Evolutionary conservation across 2,797 vertebrate genomes (phyloP).

Genomic region (Fistularia commersonii): DNA sequence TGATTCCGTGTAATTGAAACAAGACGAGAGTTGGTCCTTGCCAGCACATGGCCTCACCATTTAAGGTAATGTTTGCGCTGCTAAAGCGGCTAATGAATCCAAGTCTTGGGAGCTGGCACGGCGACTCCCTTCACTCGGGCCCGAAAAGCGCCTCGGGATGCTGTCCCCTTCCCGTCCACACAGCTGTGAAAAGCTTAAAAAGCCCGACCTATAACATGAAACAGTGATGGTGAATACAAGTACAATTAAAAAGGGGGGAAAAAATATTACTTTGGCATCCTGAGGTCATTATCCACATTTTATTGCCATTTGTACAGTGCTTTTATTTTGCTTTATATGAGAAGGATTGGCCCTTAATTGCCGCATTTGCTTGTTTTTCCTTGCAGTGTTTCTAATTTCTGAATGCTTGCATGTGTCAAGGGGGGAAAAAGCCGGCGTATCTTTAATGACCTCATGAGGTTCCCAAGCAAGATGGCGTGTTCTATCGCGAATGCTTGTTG

Average conservation of each 20-base stretch:
- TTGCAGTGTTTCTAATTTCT: slow-evolving; percentile 65
- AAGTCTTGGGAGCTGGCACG: slow-evolving; percentile 76
- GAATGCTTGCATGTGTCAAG: slow-evolving; percentile 45
- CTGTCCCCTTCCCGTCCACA: slow-evolving; percentile 70
- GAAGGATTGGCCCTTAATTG: slow-evolving; percentile 72
- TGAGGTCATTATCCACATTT: slow-evolving; percentile 77
- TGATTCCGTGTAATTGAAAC: slow-evolving; percentile 79
- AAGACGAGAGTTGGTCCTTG: slow-evolving; percentile 66
- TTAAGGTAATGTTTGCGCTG: slow-evolving; percentile 79
- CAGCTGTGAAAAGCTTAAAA: slow-evolving; percentile 79
- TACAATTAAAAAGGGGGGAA: slow-evolving; percentile 70
- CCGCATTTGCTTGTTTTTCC: slow-evolving; percentile 70
- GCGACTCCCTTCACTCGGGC: slow-evolving; percentile 60
- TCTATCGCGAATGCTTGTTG: neutral
- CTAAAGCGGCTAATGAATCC: slow-evolving; percentile 78
- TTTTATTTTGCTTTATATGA: slow-evolving; percentile 79
- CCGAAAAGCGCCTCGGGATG: slow-evolving; percentile 68
- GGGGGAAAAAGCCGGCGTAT: slow-evolving; percentile 49
- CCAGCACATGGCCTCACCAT: slow-evolving; percentile 76
- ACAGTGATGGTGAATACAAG: slow-evolving; percentile 68
- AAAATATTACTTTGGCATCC: slow-evolving; percentile 78
- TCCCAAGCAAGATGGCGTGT: slow-evolving; percentile 18
- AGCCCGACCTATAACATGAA: slow-evolving; percentile 75
- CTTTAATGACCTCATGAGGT: slow-evolving; percentile 62
- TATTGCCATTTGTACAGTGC: slow-evolving; percentile 76